Evolutionary conservation across 2,113 vertebrate species (phyloP).

Genomic region (Bubo scandiacus): DNA sequence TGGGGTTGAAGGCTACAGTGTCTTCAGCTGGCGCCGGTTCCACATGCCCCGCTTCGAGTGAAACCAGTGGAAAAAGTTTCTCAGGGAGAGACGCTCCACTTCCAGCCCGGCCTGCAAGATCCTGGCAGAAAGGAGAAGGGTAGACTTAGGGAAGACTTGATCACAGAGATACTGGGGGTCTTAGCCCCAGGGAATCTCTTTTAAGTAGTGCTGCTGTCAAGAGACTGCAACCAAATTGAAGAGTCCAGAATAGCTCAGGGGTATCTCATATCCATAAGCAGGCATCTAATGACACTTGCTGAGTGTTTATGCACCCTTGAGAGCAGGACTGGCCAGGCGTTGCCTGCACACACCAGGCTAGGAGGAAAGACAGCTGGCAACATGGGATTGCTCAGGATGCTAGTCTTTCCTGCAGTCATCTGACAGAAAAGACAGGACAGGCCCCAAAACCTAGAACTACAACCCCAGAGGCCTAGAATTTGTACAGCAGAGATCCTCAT

Average conservation of each 20-base stretch:
- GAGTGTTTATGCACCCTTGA: background rate
- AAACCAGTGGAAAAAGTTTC: conserved; percentile 92
- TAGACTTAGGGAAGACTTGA: background rate
- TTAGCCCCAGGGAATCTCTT: background rate
- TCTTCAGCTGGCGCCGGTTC: conserved; percentile 79
- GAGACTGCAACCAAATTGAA: background rate
- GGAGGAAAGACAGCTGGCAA: background rate
- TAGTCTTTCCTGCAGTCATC: background rate
- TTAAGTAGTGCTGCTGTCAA: background rate
- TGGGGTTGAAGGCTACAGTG: background rate
- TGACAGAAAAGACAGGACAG: background rate
- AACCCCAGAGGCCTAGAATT: background rate
- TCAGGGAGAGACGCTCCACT: conserved; percentile 89
- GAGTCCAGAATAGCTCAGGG: background rate
- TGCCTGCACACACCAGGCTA: background rate
- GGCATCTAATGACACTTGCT: background rate
- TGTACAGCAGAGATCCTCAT: background rate
- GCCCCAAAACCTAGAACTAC: background rate
- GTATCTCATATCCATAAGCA: background rate
- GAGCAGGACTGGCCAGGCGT: background rate
- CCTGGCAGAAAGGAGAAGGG: conserved; percentile 66
- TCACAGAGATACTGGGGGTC: background rate
- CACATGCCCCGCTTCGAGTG: conserved; percentile 97
- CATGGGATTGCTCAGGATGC: background rate
- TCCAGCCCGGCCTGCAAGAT: conserved; percentile 89